Conservation (phyloP, 1,140 invertebrate species). For the Drosophila navojoa region DNA sequence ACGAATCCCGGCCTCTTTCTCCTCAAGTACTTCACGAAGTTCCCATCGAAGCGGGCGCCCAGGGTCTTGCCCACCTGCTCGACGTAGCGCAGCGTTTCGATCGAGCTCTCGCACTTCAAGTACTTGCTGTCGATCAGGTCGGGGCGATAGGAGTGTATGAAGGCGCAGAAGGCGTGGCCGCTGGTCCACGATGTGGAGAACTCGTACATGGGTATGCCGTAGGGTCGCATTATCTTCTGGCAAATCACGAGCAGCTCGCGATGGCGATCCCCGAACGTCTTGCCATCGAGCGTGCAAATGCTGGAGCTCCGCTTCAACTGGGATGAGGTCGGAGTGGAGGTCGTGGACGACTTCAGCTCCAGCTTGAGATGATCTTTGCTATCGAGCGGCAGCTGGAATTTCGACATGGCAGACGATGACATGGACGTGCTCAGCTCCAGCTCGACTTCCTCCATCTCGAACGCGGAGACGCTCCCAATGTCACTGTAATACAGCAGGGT, state of each 20-base stretch:
- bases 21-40: constrained; percentile 14
- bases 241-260: constrained; percentile 24
- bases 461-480: too few relatives aligned
- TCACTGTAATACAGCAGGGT: not conserved
- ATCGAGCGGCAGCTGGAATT: not conserved
- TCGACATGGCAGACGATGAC: too few relatives aligned
- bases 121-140: constrained; percentile 39
- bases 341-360: not conserved
- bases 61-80: constrained; percentile 7
- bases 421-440: too few relatives aligned
- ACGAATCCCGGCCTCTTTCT: constrained; percentile 16
- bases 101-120: not conserved
- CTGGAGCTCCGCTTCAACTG: not conserved
- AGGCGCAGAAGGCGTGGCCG: constrained; percentile 55
- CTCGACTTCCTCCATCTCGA: too few relatives aligned
- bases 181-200: constrained; percentile 52
- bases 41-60: constrained; percentile 11
- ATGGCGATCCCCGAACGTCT: constrained; percentile 47
- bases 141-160: constrained; percentile 47
- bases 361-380: not conserved
- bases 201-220: constrained; percentile 67
- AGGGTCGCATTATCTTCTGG: constrained; percentile 30
- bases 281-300: constrained; percentile 13
- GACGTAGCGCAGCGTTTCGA: constrained; percentile 26
- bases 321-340: not conserved